Conservation (phyloP, 1,140 invertebrate species). For the Eufriesea mexicana region DNA sequence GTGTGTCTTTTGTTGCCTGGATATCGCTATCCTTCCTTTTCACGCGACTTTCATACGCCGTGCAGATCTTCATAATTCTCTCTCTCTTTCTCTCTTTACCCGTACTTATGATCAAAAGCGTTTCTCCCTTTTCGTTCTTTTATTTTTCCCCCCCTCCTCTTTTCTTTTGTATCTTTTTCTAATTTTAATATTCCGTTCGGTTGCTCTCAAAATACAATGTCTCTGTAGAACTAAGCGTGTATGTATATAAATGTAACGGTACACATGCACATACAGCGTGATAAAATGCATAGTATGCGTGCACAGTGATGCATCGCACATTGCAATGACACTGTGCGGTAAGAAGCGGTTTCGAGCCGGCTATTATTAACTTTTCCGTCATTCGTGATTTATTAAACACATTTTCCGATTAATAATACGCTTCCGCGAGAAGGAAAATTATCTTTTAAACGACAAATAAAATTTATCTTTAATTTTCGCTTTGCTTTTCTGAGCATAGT, state of each 20-base stretch:
- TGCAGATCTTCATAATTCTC: not conserved
- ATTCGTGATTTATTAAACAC: not conserved
- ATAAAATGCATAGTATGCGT: not conserved
- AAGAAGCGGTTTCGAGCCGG: not conserved
- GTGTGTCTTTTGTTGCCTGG: conserved; percentile 30
- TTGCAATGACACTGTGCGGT: not conserved
- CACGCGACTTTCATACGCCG: not conserved
- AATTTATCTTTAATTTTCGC: too few relatives aligned
- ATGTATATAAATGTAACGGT: conserved; percentile 15
- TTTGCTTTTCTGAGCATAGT: too few relatives aligned
- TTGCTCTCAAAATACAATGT: not conserved
- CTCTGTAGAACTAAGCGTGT: conserved; percentile 8
- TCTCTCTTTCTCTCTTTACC: too few relatives aligned
- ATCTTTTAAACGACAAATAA: too few relatives aligned
- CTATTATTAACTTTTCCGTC: not conserved
- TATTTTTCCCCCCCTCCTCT: not conserved
- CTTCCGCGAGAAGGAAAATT: too few relatives aligned
- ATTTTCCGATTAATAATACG: not conserved
- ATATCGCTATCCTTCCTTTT: not conserved
- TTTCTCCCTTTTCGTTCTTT: not conserved
- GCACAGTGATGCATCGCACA: not conserved
- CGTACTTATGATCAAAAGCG: not conserved
- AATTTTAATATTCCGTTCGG: not conserved
- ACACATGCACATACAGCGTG: not conserved
- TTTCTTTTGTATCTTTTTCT: not conserved